A percentile compares a stretch with the other conserved stretches of the same genome.
Evolutionary conservation across 37 sponge, comb jelly and placozoan genomes (phyloP).

Genomic region (Hormiphora californensis): DNA sequence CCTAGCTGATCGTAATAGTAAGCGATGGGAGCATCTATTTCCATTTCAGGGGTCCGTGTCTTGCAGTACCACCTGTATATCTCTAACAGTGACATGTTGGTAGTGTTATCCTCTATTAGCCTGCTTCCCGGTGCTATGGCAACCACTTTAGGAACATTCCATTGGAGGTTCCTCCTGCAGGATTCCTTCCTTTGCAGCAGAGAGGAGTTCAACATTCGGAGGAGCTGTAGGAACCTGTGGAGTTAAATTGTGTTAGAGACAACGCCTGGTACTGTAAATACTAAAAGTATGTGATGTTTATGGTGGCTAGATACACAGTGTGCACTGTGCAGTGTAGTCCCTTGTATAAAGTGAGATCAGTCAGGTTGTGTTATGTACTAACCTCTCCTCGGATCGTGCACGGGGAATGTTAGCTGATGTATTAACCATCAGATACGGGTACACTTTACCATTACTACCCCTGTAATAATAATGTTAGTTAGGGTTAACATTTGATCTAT

Average conservation of each 20-base stretch:
- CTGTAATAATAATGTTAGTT: neutral
- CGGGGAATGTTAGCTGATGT: neutral
- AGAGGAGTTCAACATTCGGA: constrained; percentile 10
- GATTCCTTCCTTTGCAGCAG: neutral
- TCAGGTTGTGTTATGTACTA: no score
- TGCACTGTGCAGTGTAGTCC: no score
- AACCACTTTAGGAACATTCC: constrained; percentile 29
- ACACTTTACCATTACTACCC: constrained; percentile 24
- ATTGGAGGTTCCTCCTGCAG: neutral
- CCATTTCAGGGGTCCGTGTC: constrained; percentile 15
- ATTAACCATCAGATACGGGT: constrained; percentile 35
- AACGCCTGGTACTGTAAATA: no score
- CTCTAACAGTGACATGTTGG: neutral
- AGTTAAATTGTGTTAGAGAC: no score
- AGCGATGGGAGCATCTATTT: constrained; percentile 17
- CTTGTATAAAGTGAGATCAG: no score
- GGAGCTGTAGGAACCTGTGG: constrained; percentile 11
- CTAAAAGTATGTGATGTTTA: no score
- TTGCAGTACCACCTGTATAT: constrained; percentile 43
- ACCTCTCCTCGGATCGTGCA: constrained; percentile 37
- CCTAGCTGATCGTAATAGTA: constrained; percentile 34
- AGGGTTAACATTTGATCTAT: no score
- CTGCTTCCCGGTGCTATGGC: neutral
- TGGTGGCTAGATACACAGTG: no score
- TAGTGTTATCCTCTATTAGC: constrained; percentile 19